These are phyloP conservation scores for Cygnus atratus DNA, from an alignment of 2,113 vertebrate species.

Conservation along the genomic window DNA sequence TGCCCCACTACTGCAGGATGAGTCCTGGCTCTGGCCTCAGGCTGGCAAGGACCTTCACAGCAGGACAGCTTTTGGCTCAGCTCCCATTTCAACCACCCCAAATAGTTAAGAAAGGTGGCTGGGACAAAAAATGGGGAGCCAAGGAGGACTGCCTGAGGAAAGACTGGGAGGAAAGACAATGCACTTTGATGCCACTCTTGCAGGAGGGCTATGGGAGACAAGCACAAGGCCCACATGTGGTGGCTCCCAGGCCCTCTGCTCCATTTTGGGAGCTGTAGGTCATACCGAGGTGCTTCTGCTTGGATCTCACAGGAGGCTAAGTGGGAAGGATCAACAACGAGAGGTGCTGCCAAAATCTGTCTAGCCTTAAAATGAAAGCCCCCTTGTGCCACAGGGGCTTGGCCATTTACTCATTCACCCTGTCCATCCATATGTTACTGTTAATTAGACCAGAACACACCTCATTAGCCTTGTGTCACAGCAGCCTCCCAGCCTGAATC, in stretches of 20 bases:
- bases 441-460: not conserved
- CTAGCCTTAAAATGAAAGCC: not conserved
- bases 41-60: not conserved
- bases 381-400: not conserved
- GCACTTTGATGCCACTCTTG: rapidly evolving
- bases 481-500: not conserved
- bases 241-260: not conserved
- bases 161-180: not conserved
- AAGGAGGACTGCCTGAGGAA: not conserved
- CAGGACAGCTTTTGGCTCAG: not conserved
- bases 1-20: not conserved
- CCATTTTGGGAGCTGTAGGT: not conserved
- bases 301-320: not conserved
- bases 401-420: not conserved
- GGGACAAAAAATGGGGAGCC: not conserved
- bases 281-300: not conserved
- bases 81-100: not conserved
- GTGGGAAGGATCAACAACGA: not conserved
- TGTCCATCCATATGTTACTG: not conserved
- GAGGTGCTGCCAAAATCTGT: not conserved
- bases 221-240: rapidly evolving
- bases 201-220: not conserved
- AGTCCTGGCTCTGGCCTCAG: not conserved
- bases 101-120: not conserved
- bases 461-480: not conserved